phyloP scores from a whole-genome alignment of 2,113 vertebrate species.

The Dasyprocta punctata region DNA sequence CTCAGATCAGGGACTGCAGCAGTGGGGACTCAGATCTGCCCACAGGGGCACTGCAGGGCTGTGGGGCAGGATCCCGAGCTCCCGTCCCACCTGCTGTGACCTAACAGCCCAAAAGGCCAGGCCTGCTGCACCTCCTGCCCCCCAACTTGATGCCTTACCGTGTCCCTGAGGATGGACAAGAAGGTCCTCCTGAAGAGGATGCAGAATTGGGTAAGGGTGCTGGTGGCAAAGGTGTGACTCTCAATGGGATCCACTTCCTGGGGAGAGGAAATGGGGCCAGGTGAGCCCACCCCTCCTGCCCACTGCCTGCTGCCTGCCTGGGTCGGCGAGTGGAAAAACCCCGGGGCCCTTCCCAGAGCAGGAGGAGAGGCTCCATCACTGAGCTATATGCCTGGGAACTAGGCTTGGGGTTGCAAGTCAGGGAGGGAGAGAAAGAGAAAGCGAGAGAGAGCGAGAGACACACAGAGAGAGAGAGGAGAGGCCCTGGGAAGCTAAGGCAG shows the following conservation, averaged over 20 bases:
- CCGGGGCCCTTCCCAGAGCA: not conserved
- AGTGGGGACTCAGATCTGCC: not conserved
- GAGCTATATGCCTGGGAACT: not conserved
- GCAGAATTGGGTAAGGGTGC: slow-evolving; percentile 96
- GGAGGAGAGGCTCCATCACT: not conserved
- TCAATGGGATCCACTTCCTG: slow-evolving; percentile 94
- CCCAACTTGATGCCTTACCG: slow-evolving; percentile 85
- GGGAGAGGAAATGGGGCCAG: not conserved
- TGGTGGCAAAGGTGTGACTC: slow-evolving; percentile 97
- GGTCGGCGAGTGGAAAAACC: not conserved
- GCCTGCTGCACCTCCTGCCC: not conserved
- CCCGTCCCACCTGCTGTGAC: not conserved
- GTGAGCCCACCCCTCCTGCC: not conserved
- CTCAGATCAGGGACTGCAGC: not conserved
- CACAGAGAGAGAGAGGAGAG: not conserved
- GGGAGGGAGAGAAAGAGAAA: not conserved
- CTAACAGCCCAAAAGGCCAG: not conserved
- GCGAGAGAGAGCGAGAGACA: no score
- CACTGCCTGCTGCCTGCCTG: not conserved
- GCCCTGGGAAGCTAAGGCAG: no score
- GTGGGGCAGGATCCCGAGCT: not conserved
- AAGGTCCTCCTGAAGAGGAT: slow-evolving; percentile 98
- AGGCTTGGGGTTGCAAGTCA: not conserved
- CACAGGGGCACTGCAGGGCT: not conserved
- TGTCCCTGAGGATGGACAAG: slow-evolving; percentile 95